A percentile compares a stretch with the other conserved stretches of the same genome.
Conservation (phyloP, 2,888 invertebrate genomes). For the Caradrina clavipalpis region DNA sequence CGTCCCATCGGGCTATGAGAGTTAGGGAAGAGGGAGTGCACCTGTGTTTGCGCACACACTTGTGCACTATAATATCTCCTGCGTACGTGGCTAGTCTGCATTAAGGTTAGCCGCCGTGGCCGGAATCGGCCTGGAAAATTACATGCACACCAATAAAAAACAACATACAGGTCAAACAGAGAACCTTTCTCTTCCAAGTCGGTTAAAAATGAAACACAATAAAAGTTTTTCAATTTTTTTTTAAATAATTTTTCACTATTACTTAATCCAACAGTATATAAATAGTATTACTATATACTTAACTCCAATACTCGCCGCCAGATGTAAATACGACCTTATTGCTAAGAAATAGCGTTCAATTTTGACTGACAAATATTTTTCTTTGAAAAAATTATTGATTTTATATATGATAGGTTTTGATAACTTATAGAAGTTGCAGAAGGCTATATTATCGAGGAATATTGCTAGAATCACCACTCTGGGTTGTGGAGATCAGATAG, state of each 20-base stretch:
- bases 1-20: too few relatives aligned
- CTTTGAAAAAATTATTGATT: not conserved
- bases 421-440: too few relatives aligned
- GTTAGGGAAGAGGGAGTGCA: too few relatives aligned
- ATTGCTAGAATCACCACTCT: too few relatives aligned
- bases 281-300: slow-evolving; percentile 72
- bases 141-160: too few relatives aligned
- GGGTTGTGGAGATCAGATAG: not conserved
- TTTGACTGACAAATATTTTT: slow-evolving; percentile 8
- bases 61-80: too few relatives aligned
- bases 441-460: too few relatives aligned
- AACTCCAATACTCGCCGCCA: slow-evolving; percentile 57
- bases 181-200: not conserved
- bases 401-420: not conserved
- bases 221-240: slow-evolving; percentile 70
- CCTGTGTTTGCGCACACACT: too few relatives aligned
- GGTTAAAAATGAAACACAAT: slow-evolving; percentile 44
- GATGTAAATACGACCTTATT: slow-evolving; percentile 46
- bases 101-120: too few relatives aligned
- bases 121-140: too few relatives aligned
- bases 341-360: slow-evolving; percentile 30
- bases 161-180: not conserved
- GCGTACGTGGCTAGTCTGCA: too few relatives aligned
- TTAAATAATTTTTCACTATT: slow-evolving; percentile 68
- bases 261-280: slow-evolving; percentile 76